Evolutionary conservation across 2,888 invertebrate genomes (phyloP), one percentile per base, ranked within the genome.

Genomic region (Sacculina carcini): DNA sequence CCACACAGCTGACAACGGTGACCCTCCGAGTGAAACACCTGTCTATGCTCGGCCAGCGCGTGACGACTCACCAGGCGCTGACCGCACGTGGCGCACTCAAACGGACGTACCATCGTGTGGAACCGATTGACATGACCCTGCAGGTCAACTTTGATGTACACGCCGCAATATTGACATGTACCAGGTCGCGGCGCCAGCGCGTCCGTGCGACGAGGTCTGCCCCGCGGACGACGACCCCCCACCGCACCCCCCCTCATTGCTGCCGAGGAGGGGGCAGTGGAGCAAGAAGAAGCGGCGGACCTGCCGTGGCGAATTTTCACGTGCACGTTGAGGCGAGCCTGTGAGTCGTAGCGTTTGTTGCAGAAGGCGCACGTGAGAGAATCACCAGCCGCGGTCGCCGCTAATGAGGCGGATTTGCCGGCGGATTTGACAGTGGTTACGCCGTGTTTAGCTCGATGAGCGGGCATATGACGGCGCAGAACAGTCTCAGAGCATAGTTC

Each of bases 81-180:
- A n/a, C 42, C 42, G 24, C 42, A 42, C 7, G 10, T 2, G 2
- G 2, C 16, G 16, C 42, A 42, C 16, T 42, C 26, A 28, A 16
- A 16, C 14, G 42, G 42, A 9, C 42, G 24, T 28, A 42, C 42
- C 42, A 42, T 42, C 28, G 42, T 42, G 28, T 42, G 42, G 28
- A 42, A 42, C n/a, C 42, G 42, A 16, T 42, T 42, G 26, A 42
- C n/a, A 28, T 42, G 42, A 6, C 42, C 42, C 42, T 42, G 42
- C 16, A 42, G 42, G 16, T 42, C 42, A 9, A 42, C 42, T 19
- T 42, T 42, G 42, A 42, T 42, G 42, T 28, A 42, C 16, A 2
- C 28, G 26, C 42, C 42, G 16, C 42, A 42, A 28, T 28, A 42
- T 19, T 42, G 28, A 16, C 42, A 42, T 10, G n/a, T 4, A 16